Percentiles rank a stretch among this genome's conserved stretches.
phyloP scores from a whole-genome alignment of 1,140 invertebrate genomes.

The Scaptomyza montana region DNA sequence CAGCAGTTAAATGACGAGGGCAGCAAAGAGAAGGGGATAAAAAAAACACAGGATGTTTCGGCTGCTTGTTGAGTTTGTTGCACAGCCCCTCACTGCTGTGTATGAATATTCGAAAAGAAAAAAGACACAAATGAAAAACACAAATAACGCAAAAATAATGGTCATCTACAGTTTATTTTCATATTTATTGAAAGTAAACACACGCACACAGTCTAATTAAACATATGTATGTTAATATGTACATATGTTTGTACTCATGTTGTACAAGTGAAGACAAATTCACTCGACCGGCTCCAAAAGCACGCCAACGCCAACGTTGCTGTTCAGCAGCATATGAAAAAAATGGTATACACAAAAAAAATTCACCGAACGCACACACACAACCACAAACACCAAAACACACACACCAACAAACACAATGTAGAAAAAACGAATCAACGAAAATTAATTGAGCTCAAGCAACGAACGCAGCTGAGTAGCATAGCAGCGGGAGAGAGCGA shows the following conservation, averaged over 20 bases:
- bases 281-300: slow-evolving; percentile 56
- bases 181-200: slow-evolving; percentile 43
- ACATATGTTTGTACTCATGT: slow-evolving; percentile 25
- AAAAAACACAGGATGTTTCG: slow-evolving; percentile 13
- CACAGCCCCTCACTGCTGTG: too few relatives aligned
- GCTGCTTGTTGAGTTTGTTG: slow-evolving; percentile 1
- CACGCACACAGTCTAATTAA: not conserved
- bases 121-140: not conserved
- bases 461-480: slow-evolving; percentile 53
- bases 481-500: slow-evolving; percentile 44
- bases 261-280: slow-evolving; percentile 30
- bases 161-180: slow-evolving; percentile 20
- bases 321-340: slow-evolving; percentile 61
- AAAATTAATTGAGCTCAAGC: slow-evolving; percentile 79
- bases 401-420: slow-evolving; percentile 25
- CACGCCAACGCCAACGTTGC: slow-evolving; percentile 47
- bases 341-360: slow-evolving; percentile 79
- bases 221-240: not conserved
- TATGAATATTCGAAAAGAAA: not conserved
- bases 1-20: slow-evolving; percentile 7
- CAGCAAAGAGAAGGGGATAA: not conserved
- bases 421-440: slow-evolving; percentile 76
- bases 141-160: slow-evolving; percentile 24
- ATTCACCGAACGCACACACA: slow-evolving; percentile 44
- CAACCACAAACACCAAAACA: slow-evolving; percentile 22